These are phyloP conservation scores for Erythrolamprus reginae DNA, from an alignment of 2,113 vertebrate genomes.

Conservation along the genomic window DNA sequence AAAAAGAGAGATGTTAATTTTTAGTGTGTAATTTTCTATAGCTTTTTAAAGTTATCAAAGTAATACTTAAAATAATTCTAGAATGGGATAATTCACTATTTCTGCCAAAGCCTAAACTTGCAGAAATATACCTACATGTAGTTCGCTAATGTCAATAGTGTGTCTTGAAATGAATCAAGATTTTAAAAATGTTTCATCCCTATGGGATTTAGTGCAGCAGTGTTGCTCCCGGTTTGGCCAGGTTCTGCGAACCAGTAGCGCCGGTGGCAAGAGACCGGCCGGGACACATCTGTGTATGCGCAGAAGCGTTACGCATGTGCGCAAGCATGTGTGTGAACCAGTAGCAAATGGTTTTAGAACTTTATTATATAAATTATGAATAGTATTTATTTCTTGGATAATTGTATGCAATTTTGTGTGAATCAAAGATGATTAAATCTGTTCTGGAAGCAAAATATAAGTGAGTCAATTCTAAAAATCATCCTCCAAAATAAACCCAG, in stretches of 20 bases:
- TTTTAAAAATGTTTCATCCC: slow-evolving; percentile 51
- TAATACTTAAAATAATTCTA: slow-evolving; percentile 30
- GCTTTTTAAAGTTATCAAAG: slow-evolving; percentile 39
- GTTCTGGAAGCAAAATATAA: not conserved
- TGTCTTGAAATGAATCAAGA: not conserved
- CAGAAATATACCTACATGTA: not conserved
- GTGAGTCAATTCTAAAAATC: not conserved
- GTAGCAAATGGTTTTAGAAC: not conserved
- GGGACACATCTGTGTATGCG: no score
- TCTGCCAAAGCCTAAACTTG: not conserved
- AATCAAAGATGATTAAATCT: slow-evolving; percentile 1
- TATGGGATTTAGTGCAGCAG: slow-evolving; percentile 47
- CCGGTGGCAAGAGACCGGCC: no score
- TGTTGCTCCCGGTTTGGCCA: no score
- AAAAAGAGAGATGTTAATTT: not conserved
- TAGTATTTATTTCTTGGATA: slow-evolving; percentile 30
- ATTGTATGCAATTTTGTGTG: slow-evolving; percentile 28
- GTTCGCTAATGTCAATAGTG: not conserved
- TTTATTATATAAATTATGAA: slow-evolving; percentile 33
- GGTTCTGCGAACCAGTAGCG: no score
- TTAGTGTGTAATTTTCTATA: slow-evolving; percentile 1
- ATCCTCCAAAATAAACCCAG: not conserved
- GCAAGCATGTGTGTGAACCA: no score
- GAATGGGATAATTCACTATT: slow-evolving; percentile 8
- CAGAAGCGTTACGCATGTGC: no score